These are phyloP conservation scores for Drosophila insularis DNA, from an alignment of 1,140 invertebrate genomes.

Conservation along the genomic window DNA sequence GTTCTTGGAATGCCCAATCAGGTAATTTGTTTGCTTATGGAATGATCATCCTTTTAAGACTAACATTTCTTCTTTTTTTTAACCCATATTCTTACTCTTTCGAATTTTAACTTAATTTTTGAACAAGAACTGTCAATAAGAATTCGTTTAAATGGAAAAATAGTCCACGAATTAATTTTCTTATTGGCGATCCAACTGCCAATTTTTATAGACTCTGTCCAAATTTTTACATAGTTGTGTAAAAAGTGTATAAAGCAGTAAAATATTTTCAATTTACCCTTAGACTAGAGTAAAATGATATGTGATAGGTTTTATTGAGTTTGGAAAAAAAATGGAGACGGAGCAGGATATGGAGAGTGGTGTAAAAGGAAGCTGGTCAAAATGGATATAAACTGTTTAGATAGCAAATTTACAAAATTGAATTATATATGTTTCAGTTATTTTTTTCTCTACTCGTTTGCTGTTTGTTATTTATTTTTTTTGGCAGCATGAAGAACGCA, in stretches of 20 bases:
- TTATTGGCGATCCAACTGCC: too few species aligned
- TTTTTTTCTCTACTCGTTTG: constrained; percentile 12
- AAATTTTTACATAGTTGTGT: neutral
- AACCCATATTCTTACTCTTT: too few species aligned
- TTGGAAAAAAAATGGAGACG: neutral
- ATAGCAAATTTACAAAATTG: constrained; percentile 40
- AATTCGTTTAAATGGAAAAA: too few species aligned
- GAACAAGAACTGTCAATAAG: too few species aligned
- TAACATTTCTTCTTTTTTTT: too few species aligned
- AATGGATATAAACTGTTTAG: constrained; percentile 58
- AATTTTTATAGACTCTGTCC: neutral
- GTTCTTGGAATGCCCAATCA: too few species aligned
- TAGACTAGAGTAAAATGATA: constrained; percentile 22
- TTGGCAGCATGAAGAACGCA: constrained; percentile 14
- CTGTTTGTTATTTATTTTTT: neutral
- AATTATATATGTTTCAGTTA: constrained; percentile 10
- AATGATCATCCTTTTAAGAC: too few species aligned
- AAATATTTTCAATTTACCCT: constrained; percentile 3
- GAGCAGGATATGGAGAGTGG: neutral
- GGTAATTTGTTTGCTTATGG: too few species aligned
- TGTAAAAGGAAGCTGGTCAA: constrained; percentile 19
- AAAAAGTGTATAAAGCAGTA: constrained; percentile 6
- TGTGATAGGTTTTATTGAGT: constrained; percentile 56
- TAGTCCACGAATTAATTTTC: too few species aligned
- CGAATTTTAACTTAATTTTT: too few species aligned